These are phyloP conservation scores for Blastomussa wellsi DNA, from an alignment of 92 coral and sea anemone species.

Conservation along the genomic window DNA sequence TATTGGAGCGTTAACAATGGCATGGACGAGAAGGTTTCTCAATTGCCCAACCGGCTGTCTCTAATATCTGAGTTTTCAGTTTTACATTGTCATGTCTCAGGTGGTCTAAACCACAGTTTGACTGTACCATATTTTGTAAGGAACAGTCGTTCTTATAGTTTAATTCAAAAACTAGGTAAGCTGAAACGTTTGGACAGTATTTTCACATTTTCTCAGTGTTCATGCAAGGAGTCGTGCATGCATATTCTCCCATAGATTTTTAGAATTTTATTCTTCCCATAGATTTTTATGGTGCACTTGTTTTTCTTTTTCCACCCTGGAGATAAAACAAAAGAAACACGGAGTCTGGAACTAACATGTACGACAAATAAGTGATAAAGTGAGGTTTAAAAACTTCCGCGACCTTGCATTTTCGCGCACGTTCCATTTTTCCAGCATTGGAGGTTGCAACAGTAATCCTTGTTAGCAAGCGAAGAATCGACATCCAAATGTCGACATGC, in stretches of 20 bases:
- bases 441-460: slow-evolving; percentile 15
- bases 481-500: slow-evolving; percentile 38
- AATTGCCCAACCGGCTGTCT: background rate
- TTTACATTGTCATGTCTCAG: background rate
- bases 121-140: background rate
- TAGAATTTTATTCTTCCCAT: background rate
- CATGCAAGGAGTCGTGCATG: background rate
- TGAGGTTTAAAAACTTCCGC: slow-evolving; percentile 5
- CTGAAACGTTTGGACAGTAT: background rate
- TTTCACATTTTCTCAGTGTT: background rate
- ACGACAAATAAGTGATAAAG: background rate
- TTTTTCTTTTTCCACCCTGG: background rate
- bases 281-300: no score
- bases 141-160: background rate
- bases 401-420: background rate
- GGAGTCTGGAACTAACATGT: background rate
- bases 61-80: background rate
- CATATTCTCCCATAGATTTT: background rate
- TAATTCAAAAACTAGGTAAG: background rate
- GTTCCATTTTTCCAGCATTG: background rate
- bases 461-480: slow-evolving; percentile 37
- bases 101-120: background rate
- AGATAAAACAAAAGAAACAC: no score
- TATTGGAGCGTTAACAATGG: background rate
- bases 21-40: background rate